Evolutionary conservation across 2,888 invertebrate genomes (phyloP).

Genomic region (Diogma glabrata): DNA sequence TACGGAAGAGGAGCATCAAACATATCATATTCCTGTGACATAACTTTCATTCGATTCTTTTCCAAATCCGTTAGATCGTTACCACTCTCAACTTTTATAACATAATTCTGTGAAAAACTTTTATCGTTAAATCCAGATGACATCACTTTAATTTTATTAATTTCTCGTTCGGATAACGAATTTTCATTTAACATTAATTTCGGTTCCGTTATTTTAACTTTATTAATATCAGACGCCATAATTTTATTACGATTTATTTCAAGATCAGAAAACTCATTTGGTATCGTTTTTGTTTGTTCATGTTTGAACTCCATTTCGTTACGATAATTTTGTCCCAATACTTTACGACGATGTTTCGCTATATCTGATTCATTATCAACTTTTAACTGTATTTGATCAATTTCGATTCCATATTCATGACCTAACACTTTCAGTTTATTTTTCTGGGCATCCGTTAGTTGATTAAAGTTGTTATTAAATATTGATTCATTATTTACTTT

Average conservation of each 20-base stretch:
- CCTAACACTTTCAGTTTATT: constrained; percentile 50
- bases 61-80: constrained; percentile 28
- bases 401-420: constrained; percentile 44
- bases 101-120: neutral
- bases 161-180: neutral
- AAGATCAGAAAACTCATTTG: constrained; percentile 8
- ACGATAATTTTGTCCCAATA: no score
- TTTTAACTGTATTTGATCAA: no score
- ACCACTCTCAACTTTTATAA: neutral
- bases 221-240: neutral
- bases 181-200: neutral
- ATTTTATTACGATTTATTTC: constrained; percentile 9
- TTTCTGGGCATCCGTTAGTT: constrained; percentile 44
- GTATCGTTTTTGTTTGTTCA: no score
- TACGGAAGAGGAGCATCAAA: constrained; percentile 19
- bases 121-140: constrained; percentile 23
- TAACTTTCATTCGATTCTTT: constrained; percentile 32
- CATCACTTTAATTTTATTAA: neutral
- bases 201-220: neutral
- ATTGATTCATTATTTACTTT: constrained; percentile 9
- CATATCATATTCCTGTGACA: constrained; percentile 25
- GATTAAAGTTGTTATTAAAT: neutral
- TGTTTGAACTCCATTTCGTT: no score
- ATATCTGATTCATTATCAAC: constrained; percentile 25
- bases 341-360: neutral